Evolutionary conservation across 2,888 invertebrate genomes (phyloP).

Genomic region (Aphodius sticticus): DNA sequence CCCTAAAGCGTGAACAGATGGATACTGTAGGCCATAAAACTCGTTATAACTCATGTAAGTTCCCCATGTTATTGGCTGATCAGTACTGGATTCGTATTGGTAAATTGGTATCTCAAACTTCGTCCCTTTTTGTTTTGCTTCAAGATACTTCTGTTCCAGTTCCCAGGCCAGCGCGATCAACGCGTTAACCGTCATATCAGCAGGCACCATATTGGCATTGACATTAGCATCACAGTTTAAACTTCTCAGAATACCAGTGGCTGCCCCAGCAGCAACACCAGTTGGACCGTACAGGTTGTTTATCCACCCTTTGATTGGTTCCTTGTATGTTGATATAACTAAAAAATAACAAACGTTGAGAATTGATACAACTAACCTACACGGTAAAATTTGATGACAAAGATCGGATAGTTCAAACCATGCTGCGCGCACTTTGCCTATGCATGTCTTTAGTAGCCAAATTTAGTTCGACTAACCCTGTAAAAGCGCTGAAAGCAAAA

Average conservation of each 20-base stretch:
- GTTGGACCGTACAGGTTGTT: conserved; percentile 93
- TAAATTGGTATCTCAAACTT: conserved; percentile 72
- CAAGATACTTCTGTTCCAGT: conserved; percentile 43
- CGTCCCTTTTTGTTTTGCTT: neutral
- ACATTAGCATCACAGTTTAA: conserved; percentile 64
- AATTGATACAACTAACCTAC: too few species aligned
- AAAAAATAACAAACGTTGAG: conserved; percentile 23
- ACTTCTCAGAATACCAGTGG: conserved; percentile 68
- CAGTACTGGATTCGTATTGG: conserved; percentile 85
- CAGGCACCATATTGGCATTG: conserved; percentile 74
- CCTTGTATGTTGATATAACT: conserved; percentile 74
- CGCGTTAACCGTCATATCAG: conserved; percentile 82
- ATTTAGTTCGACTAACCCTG: too few species aligned
- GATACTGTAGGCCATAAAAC: conserved; percentile 65
- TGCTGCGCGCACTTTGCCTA: too few species aligned
- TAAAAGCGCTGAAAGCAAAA: too few species aligned
- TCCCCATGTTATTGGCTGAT: conserved; percentile 85
- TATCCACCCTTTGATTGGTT: conserved; percentile 85
- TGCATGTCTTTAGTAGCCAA: too few species aligned
- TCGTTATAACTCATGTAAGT: conserved; percentile 67
- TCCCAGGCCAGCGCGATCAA: conserved; percentile 81
- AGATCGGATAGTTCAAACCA: too few species aligned
- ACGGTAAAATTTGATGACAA: too few species aligned
- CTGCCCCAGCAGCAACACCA: conserved; percentile 74
- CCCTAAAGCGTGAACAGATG: conserved; percentile 74